Base-by-base conservation (phyloP, 2,888 invertebrate species). In the Lasioglossum zephyrum region DNA sequence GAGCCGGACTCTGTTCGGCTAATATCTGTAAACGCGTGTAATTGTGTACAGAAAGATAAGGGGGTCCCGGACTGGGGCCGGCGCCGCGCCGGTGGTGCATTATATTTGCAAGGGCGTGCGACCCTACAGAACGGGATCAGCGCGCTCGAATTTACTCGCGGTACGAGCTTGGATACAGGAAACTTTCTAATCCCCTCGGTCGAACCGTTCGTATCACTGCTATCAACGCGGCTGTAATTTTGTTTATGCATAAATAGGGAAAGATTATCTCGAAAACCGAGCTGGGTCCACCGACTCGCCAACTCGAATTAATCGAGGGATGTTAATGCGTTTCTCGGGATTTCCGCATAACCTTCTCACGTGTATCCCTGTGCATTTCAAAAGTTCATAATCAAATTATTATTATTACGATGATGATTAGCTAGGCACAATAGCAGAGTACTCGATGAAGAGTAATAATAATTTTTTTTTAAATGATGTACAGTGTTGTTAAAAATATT, bases 41-140 rank as follows among this genome's bases (percentile, higher is more conserved):
- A 70, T 53, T 60, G 74, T 53, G 41, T 49, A 36, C n/a, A n/a
- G 49, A 72, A 75, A 75, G 75, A 77, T 66, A 80, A 63, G 63
- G 18, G 13, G 49, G 69, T n/a, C 53, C 79, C 57, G 47, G 26
- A 44, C 44, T 4, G 44, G 44, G 44, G 11, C 44, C 44, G 11
- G 11, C 3, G 11, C 13, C 44, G 13, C 44, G 9, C 6, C 57
- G 60, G 26, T 80, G 69, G 41, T 49, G 80, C 66, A 74, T 70
- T 70, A 60, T 82, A 80, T 80, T 82, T 75, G 81, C 82, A 72
- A 47, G 36, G 41, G 9, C 22, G 74, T 72, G 82, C 72, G 31
- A 39, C 70, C 22, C 41, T 60, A 31, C 74, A 31, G 80, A 80
- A n/a, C 60, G 16, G 75, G 80, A 82, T 82, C 70, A 80, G n/a